Conservation (phyloP, 2,797 vertebrate genomes). For the Neosilurus mollespiculum region DNA sequence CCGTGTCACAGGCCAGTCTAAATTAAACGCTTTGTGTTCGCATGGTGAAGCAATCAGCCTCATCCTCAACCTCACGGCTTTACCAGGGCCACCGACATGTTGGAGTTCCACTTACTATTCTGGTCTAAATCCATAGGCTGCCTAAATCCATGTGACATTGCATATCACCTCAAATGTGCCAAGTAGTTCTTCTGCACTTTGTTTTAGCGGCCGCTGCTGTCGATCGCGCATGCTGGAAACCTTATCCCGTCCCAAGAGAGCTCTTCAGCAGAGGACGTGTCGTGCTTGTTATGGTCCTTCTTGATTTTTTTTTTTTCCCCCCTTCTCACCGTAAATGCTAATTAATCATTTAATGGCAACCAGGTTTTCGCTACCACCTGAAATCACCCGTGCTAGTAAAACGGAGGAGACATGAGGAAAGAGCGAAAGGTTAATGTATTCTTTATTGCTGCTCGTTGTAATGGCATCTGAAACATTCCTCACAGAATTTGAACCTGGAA, state of each 20-base stretch:
- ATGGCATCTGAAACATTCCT: constrained; percentile 34
- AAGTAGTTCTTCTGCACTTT: neutral
- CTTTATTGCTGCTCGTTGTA: constrained; percentile 40
- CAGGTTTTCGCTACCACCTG: constrained; percentile 36
- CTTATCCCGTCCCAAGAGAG: constrained; percentile 30
- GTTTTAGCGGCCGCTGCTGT: constrained; percentile 30
- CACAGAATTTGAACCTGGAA: neutral
- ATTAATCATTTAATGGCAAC: constrained; percentile 46
- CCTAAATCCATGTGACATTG: neutral
- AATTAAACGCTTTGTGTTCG: constrained; percentile 7
- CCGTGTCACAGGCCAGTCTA: neutral
- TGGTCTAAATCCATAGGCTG: neutral
- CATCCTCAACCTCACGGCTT: neutral
- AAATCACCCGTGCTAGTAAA: constrained; percentile 37
- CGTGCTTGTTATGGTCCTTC: neutral
- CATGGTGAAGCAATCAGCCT: neutral
- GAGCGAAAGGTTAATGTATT: constrained; percentile 29
- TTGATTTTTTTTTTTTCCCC: neutral
- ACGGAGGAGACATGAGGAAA: constrained; percentile 16
- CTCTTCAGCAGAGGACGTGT: constrained; percentile 18
- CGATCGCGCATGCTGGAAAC: constrained; percentile 24
- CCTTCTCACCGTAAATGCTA: neutral
- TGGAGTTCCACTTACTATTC: neutral
- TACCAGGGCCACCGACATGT: neutral
- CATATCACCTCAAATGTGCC: neutral